Evolutionary conservation across 2,113 vertebrate species (phyloP).

Genomic region (Haplochromis vanheusdeni): DNA sequence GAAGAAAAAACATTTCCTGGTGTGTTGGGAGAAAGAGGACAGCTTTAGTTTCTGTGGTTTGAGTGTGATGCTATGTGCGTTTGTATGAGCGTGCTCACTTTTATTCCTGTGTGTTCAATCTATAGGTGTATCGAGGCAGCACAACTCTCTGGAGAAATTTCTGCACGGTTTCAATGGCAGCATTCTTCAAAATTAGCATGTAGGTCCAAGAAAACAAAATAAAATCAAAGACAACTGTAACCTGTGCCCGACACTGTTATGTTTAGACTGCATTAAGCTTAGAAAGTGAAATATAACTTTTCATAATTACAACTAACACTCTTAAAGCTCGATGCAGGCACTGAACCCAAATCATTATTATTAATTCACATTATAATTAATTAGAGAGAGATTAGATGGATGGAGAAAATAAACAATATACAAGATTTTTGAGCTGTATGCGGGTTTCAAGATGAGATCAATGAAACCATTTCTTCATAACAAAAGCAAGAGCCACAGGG

Average conservation of each 20-base stretch:
- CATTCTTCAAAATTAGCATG: neutral
- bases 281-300: neutral
- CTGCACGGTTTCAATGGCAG: neutral
- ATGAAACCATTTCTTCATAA: neutral
- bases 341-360: neutral
- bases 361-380: neutral
- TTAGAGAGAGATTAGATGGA: neutral
- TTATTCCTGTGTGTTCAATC: neutral
- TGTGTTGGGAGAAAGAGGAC: conserved; percentile 25
- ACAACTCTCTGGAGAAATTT: neutral
- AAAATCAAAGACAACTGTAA: neutral
- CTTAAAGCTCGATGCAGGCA: neutral
- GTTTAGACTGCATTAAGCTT: neutral
- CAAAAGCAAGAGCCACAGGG: neutral
- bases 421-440: neutral
- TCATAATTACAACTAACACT: neutral
- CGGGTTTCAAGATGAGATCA: neutral
- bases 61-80: neutral
- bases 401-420: neutral
- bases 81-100: neutral
- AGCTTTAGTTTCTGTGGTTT: conserved; percentile 29
- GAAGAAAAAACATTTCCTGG: conserved; percentile 49
- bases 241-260: neutral
- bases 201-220: neutral
- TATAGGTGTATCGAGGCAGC: neutral